A percentile compares a stretch with the other conserved stretches of the same genome.
phyloP scores from a whole-genome alignment of 2,888 invertebrate genomes.

The Xestoiulus laeticollis region DNA sequence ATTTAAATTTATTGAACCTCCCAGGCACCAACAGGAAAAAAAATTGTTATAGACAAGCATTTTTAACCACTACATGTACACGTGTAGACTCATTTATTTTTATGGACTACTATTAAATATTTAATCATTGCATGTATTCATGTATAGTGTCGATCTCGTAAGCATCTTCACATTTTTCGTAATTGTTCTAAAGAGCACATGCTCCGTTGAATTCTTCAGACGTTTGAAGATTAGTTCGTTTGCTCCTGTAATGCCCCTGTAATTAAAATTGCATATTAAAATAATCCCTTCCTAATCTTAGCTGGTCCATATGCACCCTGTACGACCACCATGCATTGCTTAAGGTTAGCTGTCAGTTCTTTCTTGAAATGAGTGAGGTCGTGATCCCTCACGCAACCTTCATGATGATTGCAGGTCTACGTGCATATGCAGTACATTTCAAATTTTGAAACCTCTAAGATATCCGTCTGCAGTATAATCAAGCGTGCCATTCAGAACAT shows the following conservation, averaged over 20 bases:
- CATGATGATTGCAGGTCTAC: not conserved
- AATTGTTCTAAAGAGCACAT: not conserved
- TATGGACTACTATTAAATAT: not conserved
- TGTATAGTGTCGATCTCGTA: not conserved
- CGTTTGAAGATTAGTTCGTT: not conserved
- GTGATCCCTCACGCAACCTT: not conserved
- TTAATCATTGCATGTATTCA: too few relatives aligned
- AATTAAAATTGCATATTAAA: not conserved
- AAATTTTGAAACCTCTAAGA: not conserved
- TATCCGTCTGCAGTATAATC: not conserved
- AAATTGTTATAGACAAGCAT: not conserved
- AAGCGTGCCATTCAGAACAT: constrained; percentile 4
- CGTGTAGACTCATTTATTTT: not conserved
- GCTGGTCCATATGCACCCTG: not conserved
- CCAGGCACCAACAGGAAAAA: too few relatives aligned
- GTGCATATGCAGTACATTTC: not conserved
- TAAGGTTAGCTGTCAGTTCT: not conserved
- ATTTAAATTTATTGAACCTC: too few relatives aligned
- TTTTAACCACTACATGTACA: not conserved
- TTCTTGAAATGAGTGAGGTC: not conserved
- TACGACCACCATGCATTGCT: not conserved
- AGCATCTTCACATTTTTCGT: not conserved
- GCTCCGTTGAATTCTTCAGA: not conserved
- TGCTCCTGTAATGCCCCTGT: not conserved
- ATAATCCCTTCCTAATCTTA: not conserved